Evolutionary conservation across 2,113 vertebrate genomes (phyloP).

Genomic region (Hyla sarda): DNA sequence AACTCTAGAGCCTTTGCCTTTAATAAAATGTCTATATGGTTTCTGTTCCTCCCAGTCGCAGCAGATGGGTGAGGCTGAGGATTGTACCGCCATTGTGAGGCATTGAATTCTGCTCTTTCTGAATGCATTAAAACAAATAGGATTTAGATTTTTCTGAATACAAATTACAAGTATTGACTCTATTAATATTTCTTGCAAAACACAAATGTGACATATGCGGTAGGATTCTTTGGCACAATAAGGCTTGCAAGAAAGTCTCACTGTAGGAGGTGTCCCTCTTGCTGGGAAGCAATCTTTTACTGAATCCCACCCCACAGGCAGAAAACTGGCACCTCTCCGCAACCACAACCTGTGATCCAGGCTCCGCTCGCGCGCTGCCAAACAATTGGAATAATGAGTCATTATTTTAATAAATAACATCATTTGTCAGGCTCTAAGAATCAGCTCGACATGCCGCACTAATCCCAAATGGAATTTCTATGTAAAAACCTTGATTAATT

Average conservation of each 20-base stretch:
- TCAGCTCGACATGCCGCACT: conserved; percentile 51
- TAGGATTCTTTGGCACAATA: conserved; percentile 30
- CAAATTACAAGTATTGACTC: conserved; percentile 42
- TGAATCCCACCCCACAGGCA: conserved; percentile 35
- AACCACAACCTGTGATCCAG: conserved; percentile 27
- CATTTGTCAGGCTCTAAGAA: conserved; percentile 57
- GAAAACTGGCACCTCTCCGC: conserved; percentile 36
- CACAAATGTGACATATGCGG: conserved; percentile 24
- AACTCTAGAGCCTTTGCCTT: not conserved
- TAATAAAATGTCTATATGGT: not conserved
- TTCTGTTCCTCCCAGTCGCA: not conserved
- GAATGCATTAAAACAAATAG: conserved; percentile 34
- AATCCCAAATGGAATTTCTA: conserved; percentile 57
- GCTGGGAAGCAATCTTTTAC: conserved; percentile 36
- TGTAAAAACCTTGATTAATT: conserved; percentile 50
- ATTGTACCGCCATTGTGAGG: not conserved
- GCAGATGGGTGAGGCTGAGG: not conserved
- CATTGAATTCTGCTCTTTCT: conserved; percentile 29
- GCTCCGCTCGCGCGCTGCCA: conserved; percentile 36
- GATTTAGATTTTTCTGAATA: conserved; percentile 32
- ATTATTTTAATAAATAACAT: conserved; percentile 60
- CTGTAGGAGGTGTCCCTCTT: not conserved
- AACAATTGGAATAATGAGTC: conserved; percentile 55
- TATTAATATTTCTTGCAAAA: conserved; percentile 46
- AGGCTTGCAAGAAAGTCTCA: conserved; percentile 33